Percentiles rank a stretch among this genome's conserved stretches.
Conservation (phyloP, 1,140 invertebrate species). For the Schlechtendalia chinensis region DNA sequence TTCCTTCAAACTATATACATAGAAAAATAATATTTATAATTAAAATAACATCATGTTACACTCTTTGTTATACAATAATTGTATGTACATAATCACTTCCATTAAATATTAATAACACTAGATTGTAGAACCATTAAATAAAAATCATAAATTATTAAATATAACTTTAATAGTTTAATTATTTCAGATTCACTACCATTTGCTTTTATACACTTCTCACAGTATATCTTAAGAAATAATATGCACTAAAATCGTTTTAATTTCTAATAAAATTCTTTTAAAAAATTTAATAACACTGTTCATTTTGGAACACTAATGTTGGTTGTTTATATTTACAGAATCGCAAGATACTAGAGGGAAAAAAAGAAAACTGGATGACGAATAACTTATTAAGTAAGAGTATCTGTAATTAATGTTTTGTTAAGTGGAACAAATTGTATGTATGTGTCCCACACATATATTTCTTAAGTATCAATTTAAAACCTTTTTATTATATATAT, state of each 20-base stretch:
- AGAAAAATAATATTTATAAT: background rate
- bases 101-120: background rate
- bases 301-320: background rate
- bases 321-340: conserved; percentile 21
- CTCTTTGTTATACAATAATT: background rate
- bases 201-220: conserved; percentile 7
- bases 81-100: background rate
- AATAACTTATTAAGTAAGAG: background rate
- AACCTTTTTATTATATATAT: conserved; percentile 1
- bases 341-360: conserved; percentile 32
- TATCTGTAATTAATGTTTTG: conserved; percentile 18
- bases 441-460: conserved; percentile 2
- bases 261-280: background rate
- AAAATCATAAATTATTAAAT: too few species aligned
- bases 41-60: background rate
- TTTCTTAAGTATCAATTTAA: conserved; percentile 30
- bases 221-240: background rate
- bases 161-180: too few species aligned
- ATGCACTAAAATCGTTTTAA: background rate
- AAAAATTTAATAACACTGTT: conserved; percentile 15
- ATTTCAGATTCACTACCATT: background rate
- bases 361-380: conserved; percentile 36
- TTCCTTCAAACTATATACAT: background rate
- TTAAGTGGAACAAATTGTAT: conserved; percentile 48
- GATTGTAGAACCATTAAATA: background rate